Conservation (phyloP, 2,113 vertebrate genomes). For the Anarrhichthys ocellatus region DNA sequence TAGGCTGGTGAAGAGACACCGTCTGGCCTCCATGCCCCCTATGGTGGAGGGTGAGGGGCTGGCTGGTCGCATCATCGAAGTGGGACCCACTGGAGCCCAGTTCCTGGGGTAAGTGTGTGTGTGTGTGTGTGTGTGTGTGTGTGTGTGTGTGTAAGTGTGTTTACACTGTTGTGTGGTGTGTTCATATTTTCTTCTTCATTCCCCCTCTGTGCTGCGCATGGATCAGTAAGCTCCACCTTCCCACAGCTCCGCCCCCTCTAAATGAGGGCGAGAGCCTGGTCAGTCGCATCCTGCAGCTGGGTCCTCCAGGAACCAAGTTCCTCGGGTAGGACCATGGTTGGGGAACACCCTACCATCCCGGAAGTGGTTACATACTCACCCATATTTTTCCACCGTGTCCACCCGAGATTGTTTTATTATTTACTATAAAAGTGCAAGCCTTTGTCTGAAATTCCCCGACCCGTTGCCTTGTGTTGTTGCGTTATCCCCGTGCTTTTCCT, state of each 20-base stretch:
- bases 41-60: constrained; percentile 97
- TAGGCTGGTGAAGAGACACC: constrained; percentile 95
- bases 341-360: constrained; percentile 39
- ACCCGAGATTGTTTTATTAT: background rate
- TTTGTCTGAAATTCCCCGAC: constrained; percentile 1
- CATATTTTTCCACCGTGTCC: constrained; percentile 29
- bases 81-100: constrained; percentile 96
- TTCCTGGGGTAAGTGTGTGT: constrained; percentile 92
- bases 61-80: constrained; percentile 94
- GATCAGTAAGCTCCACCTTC: constrained; percentile 99
- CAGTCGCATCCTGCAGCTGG: constrained; percentile 99
- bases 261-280: constrained; percentile 99
- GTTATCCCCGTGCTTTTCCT: constrained; percentile 18
- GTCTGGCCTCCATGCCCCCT: constrained; percentile 96
- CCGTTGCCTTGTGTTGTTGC: constrained; percentile 12
- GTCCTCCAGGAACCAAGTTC: constrained; percentile 99
- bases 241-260: constrained; percentile 99
- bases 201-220: constrained; percentile 93
- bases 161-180: constrained; percentile 58
- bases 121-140: constrained; percentile 3
- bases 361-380: constrained; percentile 47
- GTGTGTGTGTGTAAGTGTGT: constrained; percentile 32
- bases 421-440: background rate
- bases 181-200: constrained; percentile 89
- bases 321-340: constrained; percentile 95